Base-by-base conservation (phyloP, 2,797 vertebrate species). In the Poecilia wingei region DNA sequence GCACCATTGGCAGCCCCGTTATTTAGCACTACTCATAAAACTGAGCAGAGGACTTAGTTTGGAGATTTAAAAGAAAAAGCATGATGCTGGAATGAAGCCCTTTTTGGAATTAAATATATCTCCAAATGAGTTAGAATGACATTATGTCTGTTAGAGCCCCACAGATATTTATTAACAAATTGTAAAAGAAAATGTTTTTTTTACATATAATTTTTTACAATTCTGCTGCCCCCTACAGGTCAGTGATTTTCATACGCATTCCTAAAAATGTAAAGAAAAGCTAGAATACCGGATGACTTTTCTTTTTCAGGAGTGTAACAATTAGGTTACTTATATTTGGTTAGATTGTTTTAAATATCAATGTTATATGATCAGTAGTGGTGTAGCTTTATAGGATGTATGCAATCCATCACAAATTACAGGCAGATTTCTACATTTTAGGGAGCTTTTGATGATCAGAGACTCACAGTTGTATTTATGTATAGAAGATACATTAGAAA, bases 401-500 rank as follows among this genome's bases (percentile, higher is more conserved):
- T 86, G 78, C 82, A 89, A 87, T 81, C 78, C 74, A 82, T 84
- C 84, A 87, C 76, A 89, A 71, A 81, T 55, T n/a, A 74, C 87
- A 90, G 86, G 79, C 80, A 90, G 75, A 84, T 81, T 87, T 84
- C 49, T 85, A 79, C 82, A 66, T 80, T 68, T 84, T 90, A 87
- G 88, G 47, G 83, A 89, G 83, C 82, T 90, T 88, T 72, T 74
- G 84, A 82, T 84, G 64, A 41, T 87, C 64, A 83, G 72, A 90
- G 76, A 81, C 80, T 88, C 79, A 75, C 0, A 18, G 76, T 89
- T 84, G 84, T 91, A 89, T 89, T 89, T 88, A 90, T 93, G 84
- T 91, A 90, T 90, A 89, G 87, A 84, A 82, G 46, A 84, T 77
- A 81, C 87, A 39, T 84, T 83, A 89, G 77, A 91, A 88, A 68